These are phyloP conservation scores for Andrena cerasifolii DNA, from an alignment of 1,140 invertebrate species.

Conservation along the genomic window DNA sequence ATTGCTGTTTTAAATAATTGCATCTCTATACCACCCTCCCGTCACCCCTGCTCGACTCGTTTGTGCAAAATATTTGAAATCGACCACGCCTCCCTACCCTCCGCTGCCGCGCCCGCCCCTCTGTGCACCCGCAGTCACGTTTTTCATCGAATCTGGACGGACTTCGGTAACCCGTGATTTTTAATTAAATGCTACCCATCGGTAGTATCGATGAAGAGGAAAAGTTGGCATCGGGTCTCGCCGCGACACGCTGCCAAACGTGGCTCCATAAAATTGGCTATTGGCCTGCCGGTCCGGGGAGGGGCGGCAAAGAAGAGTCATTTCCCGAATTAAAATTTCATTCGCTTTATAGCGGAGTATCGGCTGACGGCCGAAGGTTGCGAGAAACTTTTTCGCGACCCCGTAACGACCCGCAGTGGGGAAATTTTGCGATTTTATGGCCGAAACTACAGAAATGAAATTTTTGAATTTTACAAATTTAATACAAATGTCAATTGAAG, in stretches of 20 bases:
- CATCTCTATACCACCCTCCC: constrained; percentile 47
- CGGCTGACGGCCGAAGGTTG: not conserved
- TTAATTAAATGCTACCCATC: constrained; percentile 57
- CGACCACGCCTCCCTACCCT: constrained; percentile 21
- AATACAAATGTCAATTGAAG: too few species aligned
- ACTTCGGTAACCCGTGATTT: constrained; percentile 45
- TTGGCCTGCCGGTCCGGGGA: constrained; percentile 1
- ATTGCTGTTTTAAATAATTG: constrained; percentile 82
- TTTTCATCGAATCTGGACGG: constrained; percentile 24
- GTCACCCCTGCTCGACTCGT: constrained; percentile 31
- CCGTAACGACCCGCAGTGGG: too few species aligned
- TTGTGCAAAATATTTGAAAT: constrained; percentile 66
- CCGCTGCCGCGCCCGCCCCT: not conserved
- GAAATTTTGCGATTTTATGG: too few species aligned
- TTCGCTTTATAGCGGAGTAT: too few species aligned
- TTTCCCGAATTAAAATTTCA: constrained; percentile 41
- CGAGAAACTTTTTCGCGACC: not conserved
- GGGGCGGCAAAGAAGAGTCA: constrained; percentile 17
- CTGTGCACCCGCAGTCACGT: constrained; percentile 18
- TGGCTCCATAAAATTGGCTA: constrained; percentile 31
- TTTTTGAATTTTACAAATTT: too few species aligned
- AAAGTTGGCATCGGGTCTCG: constrained; percentile 30
- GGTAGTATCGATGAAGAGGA: constrained; percentile 23
- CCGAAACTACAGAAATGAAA: too few species aligned
- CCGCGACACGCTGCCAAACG: constrained; percentile 27